Conservation (phyloP, 1,140 invertebrate genomes). For the Microplitis mediator region DNA sequence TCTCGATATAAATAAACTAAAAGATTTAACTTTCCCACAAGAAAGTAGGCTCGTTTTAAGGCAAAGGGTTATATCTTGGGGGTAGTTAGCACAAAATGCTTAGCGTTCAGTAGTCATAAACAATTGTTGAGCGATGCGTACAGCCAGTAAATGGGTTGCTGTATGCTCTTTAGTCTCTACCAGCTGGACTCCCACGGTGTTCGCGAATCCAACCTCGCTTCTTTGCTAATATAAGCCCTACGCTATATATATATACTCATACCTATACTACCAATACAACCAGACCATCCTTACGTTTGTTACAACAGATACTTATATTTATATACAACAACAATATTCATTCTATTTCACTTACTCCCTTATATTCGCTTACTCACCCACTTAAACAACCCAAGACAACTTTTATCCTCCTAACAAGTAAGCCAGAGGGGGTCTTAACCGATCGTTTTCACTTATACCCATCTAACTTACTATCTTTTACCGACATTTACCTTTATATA, state of each 20-base stretch:
- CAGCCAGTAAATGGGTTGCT: neutral
- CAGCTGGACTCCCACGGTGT: constrained; percentile 52
- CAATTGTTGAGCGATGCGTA: constrained; percentile 57
- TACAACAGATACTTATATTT: too few species aligned
- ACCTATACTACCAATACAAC: too few species aligned
- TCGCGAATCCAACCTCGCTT: too few species aligned
- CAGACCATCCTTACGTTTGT: too few species aligned
- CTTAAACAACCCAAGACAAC: constrained; percentile 28
- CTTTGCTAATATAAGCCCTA: too few species aligned
- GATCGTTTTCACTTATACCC: constrained; percentile 4
- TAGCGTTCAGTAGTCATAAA: constrained; percentile 52
- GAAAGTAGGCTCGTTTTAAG: too few species aligned
- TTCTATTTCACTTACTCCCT: constrained; percentile 28
- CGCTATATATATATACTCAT: too few species aligned
- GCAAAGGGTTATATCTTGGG: constrained; percentile 15
- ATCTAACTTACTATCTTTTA: constrained; percentile 22
- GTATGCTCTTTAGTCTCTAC: neutral
- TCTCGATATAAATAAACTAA: neutral
- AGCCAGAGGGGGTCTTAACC: constrained; percentile 4
- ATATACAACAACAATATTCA: neutral
- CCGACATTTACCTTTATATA: constrained; percentile 49
- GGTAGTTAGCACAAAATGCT: constrained; percentile 54
- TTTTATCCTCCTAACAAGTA: constrained; percentile 18
- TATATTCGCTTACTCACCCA: constrained; percentile 35
- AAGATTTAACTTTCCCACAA: too few species aligned